Base-by-base conservation (phyloP, 2,888 invertebrate species). In the Sphecodes monilicornis region DNA sequence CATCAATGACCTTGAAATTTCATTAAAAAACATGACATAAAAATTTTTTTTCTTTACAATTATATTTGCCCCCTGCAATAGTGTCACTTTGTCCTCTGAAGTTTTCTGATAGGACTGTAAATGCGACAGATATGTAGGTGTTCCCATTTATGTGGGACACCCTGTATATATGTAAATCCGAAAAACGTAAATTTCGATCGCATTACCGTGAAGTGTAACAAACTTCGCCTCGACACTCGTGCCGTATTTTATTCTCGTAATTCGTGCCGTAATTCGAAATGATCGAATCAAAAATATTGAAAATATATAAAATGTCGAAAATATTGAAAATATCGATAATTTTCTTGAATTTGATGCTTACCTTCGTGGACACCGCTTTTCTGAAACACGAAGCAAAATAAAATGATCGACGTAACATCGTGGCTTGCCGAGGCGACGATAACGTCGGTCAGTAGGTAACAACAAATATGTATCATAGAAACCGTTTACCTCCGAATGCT, bases 351-450 rank as follows among this genome's bases (percentile, higher is more conserved):
- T 5, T 46, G 68, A 64, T 69, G 11, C 86, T 91, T 92, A 94
- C 93, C 93, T 93, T 93, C 93, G 50, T 86, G 91, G 39, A 79
- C 69, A 22, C 88, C 90, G 85, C 89, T 91, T 78, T 85, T 90
- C 93, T 94, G 92, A 83, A 94, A 93, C 87, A 88, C 26, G 76
- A 77, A 85, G 68, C 75, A 3, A 75, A 85, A 73, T 74, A 1
- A 11, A 66, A 50, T 3, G 18, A 0, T 68, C 39, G 54, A 46
- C 1, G 16, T n/a, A 78, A 46, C 13, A 54, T 57, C 54, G n/a
- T 41, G 10, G 41, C 10, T 41, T 39, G 39, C 39, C 39, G 39
- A 39, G 8, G 39, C 39, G 39, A 39, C 39, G 39, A 13, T 41
- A 2, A 11, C 13, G 54, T 54, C 54, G 54, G 4, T 43, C 43